Conservation (phyloP, 1,140 invertebrate species). For the Drosophila pseudoananassae region DNA sequence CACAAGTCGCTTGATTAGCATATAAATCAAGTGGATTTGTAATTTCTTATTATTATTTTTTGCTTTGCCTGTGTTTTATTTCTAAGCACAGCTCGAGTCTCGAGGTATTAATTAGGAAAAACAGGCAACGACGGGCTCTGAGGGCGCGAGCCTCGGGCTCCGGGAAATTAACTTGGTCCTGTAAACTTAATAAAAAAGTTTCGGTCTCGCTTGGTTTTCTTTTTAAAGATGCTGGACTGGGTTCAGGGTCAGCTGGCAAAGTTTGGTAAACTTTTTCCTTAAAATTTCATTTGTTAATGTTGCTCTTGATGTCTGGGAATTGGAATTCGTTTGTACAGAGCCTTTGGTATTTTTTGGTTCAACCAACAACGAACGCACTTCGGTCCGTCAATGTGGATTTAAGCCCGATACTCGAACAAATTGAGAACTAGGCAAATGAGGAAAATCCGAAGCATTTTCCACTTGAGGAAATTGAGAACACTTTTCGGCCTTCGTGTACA, state of each 20-base stretch:
- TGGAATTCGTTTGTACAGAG: conserved; percentile 32
- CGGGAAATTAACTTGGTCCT: conserved; percentile 67
- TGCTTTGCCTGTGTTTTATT: conserved; percentile 7
- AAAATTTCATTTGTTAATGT: conserved; percentile 52
- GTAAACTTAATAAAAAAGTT: conserved; percentile 79
- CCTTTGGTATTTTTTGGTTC: conserved; percentile 6
- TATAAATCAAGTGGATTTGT: conserved; percentile 72
- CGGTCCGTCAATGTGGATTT: conserved; percentile 24
- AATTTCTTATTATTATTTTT: conserved; percentile 10
- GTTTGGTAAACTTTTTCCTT: conserved; percentile 43
- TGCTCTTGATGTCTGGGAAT: conserved; percentile 33
- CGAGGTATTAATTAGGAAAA: conserved; percentile 70
- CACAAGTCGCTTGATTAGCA: conserved; percentile 58
- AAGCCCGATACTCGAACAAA: conserved; percentile 29
- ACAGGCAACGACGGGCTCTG: conserved; percentile 20
- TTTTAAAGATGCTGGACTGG: conserved; percentile 2
- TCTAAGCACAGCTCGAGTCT: conserved; percentile 10
- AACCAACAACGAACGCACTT: conserved; percentile 35
- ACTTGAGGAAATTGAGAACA: conserved; percentile 38
- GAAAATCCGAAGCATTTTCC: conserved; percentile 49
- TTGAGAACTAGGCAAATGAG: conserved; percentile 34
- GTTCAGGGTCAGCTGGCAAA: conserved; percentile 22
- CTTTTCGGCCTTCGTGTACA: conserved; percentile 9
- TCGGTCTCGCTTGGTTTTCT: conserved; percentile 29
- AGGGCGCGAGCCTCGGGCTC: conserved; percentile 30